Percentiles rank a stretch among this genome's conserved stretches.
Evolutionary conservation across 2,797 vertebrate species (phyloP).

Genomic region (Lateolabrax maculatus): DNA sequence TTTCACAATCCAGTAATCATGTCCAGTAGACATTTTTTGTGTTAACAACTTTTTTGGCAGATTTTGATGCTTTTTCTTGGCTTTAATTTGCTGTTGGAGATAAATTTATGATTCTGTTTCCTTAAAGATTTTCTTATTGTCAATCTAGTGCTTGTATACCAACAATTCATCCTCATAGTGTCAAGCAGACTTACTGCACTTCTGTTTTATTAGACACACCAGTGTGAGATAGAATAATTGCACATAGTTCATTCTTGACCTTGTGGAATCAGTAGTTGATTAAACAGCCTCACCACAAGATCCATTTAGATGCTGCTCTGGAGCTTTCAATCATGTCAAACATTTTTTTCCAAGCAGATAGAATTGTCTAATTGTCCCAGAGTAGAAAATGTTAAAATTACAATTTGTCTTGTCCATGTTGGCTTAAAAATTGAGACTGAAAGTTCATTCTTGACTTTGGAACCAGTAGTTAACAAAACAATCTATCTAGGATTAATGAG

Average conservation of each 20-base stretch:
- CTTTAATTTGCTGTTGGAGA: not conserved
- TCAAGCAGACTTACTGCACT: not conserved
- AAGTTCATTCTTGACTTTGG: not conserved
- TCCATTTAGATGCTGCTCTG: not conserved
- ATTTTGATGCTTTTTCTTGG: not conserved
- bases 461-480: not conserved
- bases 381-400: not conserved
- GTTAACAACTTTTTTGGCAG: not conserved
- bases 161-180: constrained; percentile 3
- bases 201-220: not conserved
- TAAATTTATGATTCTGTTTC: not conserved
- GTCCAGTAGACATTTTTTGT: not conserved
- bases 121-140: not conserved
- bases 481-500: too few species aligned
- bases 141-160: not conserved
- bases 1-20: constrained; percentile 1
- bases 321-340: not conserved
- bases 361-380: not conserved
- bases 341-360: not conserved
- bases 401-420: too few species aligned
- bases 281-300: not conserved
- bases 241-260: not conserved
- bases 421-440: too few species aligned
- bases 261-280: not conserved
- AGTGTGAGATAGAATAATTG: not conserved